Base-by-base conservation (phyloP, 2,888 invertebrate species). In the Parnassius mnemosyne region DNA sequence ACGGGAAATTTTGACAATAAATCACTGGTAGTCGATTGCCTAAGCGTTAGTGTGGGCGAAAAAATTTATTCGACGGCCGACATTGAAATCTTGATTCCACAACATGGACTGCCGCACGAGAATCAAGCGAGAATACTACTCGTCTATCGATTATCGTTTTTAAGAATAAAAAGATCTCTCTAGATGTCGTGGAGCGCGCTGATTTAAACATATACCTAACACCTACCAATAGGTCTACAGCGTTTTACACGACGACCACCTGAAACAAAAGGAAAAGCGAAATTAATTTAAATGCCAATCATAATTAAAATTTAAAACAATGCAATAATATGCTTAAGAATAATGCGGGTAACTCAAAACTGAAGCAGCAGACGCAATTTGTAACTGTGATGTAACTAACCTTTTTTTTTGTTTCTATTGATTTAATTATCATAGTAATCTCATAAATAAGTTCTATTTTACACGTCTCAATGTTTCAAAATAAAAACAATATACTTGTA, bases 251-350 rank as follows among this genome's bases (percentile, higher is more conserved):
- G 87, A 81, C 83, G 90, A 81, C 87, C 85, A 92, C 87, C 92
- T 92, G 92, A 77, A 92, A 92, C 92, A 92, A 92, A 91, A 89
- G 87, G 85, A 88, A 88, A 92, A 92, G 92, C 92, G 83, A 92
- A 92, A 92, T 92, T 92, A 92, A 92, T 92, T 71, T 86, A 85
- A 89, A 84, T 76, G 90, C 90, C 88, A 90, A 87, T 87, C 69
- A 87, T 81, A 84, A 85, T 75, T n/a, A 80, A 79, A 79, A 75
- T 49, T 53, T 54, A 54, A 59, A 59, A 58, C 58, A 58, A 63
- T 42, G 46, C 50, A 12, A 49, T 46, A 12, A 49, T 20, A 54
- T 16, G 44, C 49, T 52, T 62, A 20, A 12, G 9, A 47, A 13
- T 11, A 9, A 47, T 25, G 53, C 47, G 43, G 50, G 57, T 25